Percentiles rank a stretch among this genome's conserved stretches.
phyloP scores from a whole-genome alignment of 2,797 vertebrate species.

The Gadopsis marmoratus region DNA sequence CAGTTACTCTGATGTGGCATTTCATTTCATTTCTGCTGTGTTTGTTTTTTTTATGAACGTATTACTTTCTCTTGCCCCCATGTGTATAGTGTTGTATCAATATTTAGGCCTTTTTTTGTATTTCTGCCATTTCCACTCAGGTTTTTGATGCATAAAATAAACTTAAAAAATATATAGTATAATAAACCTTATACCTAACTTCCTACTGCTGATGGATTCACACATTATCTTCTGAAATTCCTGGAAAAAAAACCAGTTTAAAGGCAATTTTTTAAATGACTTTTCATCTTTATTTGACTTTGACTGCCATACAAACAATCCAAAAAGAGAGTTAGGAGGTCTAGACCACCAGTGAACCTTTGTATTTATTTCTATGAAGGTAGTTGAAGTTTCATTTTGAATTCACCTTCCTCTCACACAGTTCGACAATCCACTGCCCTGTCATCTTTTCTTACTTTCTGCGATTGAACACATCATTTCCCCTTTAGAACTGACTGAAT shows the following conservation, averaged over 20 bases:
- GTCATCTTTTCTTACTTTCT: neutral
- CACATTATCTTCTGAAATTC: neutral
- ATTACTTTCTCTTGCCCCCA: neutral
- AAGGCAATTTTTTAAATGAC: too few relatives aligned
- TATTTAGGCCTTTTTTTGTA: neutral
- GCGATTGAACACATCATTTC: constrained; percentile 21
- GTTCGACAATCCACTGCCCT: neutral
- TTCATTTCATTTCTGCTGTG: neutral
- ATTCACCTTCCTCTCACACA: neutral
- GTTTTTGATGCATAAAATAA: neutral
- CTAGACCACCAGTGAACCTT: too few relatives aligned
- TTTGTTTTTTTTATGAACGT: neutral
- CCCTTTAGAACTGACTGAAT: constrained; percentile 1
- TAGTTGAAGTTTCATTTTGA: neutral
- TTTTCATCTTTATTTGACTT: neutral
- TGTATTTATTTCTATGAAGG: neutral
- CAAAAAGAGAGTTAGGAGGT: neutral
- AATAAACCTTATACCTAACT: neutral
- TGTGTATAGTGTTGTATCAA: neutral
- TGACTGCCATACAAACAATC: neutral
- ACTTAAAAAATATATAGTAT: neutral
- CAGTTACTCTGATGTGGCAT: neutral
- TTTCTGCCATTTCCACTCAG: neutral
- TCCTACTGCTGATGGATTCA: neutral
- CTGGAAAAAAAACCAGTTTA: neutral